phyloP scores from a whole-genome alignment of 2,113 vertebrate genomes.

The Cyprinodon brontotheroides region DNA sequence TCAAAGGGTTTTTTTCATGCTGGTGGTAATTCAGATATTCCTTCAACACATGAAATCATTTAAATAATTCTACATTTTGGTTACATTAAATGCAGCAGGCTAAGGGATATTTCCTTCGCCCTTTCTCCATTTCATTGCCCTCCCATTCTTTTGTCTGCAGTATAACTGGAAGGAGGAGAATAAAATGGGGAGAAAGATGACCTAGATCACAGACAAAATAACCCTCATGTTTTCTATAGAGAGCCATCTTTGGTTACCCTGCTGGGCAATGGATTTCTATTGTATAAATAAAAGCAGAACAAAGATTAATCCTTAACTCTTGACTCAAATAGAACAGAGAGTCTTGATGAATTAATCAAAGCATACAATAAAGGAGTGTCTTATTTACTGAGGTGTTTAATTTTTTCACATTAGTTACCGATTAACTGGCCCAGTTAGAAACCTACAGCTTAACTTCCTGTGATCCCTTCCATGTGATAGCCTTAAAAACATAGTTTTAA shows the following conservation, averaged over 20 bases:
- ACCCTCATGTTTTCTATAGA: constrained; percentile 56
- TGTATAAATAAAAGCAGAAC: constrained; percentile 14
- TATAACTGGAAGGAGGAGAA: constrained; percentile 51
- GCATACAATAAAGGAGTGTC: constrained; percentile 1
- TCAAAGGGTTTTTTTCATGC: background rate
- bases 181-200: constrained; percentile 62
- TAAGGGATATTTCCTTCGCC: constrained; percentile 13
- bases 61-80: background rate
- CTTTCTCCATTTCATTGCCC: constrained; percentile 48
- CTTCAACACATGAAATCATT: background rate
- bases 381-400: constrained; percentile 7
- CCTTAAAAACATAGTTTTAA: background rate
- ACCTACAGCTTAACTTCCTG: background rate
- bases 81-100: constrained; percentile 24
- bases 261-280: constrained; percentile 29
- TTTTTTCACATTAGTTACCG: constrained; percentile 11
- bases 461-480: background rate
- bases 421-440: constrained; percentile 17
- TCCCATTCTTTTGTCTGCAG: constrained; percentile 40
- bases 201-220: constrained; percentile 77
- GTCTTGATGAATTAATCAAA: constrained; percentile 5
- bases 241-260: constrained; percentile 38
- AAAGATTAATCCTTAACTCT: background rate
- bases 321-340: constrained; percentile 4
- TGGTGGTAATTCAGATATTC: constrained; percentile 8